Conservation (phyloP, 2,113 vertebrate species). For the Sorex fumeus region DNA sequence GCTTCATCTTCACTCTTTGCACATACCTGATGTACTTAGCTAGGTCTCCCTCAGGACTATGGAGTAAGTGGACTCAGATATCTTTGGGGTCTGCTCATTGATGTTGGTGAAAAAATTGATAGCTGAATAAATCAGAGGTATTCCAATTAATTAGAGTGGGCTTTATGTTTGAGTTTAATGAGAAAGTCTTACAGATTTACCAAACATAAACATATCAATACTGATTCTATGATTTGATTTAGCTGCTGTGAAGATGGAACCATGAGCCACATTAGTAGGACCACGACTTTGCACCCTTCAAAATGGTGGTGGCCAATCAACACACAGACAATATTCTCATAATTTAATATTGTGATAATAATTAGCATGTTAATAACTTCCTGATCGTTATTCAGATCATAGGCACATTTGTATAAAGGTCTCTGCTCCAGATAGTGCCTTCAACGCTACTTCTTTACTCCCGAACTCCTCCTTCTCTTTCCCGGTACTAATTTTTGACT, state of each 20-base stretch:
- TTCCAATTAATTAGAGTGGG: not conserved
- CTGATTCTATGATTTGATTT: not conserved
- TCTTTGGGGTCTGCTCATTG: not conserved
- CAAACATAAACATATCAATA: not conserved
- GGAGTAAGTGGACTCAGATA: not conserved
- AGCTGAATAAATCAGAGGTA: not conserved
- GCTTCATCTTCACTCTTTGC: not conserved
- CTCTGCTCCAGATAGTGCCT: not conserved
- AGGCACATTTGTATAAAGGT: not conserved
- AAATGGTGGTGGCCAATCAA: not conserved
- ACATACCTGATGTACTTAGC: not conserved
- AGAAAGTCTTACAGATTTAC: not conserved
- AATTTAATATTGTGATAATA: not conserved
- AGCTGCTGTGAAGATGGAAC: constrained; percentile 9
- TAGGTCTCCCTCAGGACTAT: not conserved
- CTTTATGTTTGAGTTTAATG: not conserved
- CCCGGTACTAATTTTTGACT: not conserved
- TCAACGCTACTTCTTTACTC: not conserved
- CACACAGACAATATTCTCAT: not conserved
- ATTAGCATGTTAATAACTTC: not conserved
- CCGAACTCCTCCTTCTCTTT: no score
- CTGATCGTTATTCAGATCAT: not conserved
- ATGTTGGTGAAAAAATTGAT: not conserved
- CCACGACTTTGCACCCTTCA: not conserved
- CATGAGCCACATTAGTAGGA: not conserved